Evolutionary conservation across 35 echinoderm and acorn worm species (phyloP).

Genomic region (Patiria miniata): DNA sequence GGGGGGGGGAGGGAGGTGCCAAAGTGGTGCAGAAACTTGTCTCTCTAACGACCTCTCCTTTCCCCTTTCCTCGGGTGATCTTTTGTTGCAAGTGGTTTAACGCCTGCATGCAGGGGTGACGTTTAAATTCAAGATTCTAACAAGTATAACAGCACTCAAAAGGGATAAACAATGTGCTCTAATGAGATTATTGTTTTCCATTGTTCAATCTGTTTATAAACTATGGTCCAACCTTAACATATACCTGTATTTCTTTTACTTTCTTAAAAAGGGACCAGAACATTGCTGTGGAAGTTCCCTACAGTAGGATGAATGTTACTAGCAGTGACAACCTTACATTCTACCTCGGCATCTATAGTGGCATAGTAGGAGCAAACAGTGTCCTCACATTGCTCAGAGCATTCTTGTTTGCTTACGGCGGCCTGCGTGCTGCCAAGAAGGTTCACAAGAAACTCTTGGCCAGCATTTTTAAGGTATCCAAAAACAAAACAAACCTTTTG

Average conservation of each 20-base stretch:
- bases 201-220: too few species aligned
- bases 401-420: constrained; percentile 93
- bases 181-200: too few species aligned
- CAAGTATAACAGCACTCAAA: too few species aligned
- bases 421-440: constrained; percentile 71
- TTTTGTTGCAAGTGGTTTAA: too few species aligned
- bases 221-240: too few species aligned
- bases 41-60: too few species aligned
- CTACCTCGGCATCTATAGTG: constrained; percentile 85
- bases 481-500: not conserved
- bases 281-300: not conserved
- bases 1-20: too few species aligned
- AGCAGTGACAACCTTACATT: constrained; percentile 53
- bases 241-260: not conserved
- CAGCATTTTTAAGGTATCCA: constrained; percentile 67
- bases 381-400: constrained; percentile 76
- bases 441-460: constrained; percentile 59
- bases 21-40: too few species aligned
- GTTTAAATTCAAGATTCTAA: too few species aligned
- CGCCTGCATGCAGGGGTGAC: too few species aligned
- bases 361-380: constrained; percentile 83
- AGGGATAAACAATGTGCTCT: too few species aligned
- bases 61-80: too few species aligned
- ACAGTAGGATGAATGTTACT: not conserved
- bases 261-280: not conserved